A percentile compares a stretch with the other conserved stretches of the same genome.
phyloP scores from a whole-genome alignment of 2,797 vertebrate genomes.

The Pseudocheirus occidentalis region DNA sequence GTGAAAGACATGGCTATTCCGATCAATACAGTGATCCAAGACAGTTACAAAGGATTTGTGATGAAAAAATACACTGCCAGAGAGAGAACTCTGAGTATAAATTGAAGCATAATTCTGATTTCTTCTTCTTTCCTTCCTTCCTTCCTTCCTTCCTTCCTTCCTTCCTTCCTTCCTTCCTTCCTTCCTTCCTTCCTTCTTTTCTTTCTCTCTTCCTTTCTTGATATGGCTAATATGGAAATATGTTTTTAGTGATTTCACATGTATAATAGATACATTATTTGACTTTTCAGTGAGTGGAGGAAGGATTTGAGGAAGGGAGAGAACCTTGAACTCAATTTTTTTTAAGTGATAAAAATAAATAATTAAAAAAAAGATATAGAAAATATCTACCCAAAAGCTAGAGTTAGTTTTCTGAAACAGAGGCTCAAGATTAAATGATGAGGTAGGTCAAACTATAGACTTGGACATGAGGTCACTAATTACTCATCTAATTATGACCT shows the following conservation, averaged over 20 bases:
- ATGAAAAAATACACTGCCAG: not conserved
- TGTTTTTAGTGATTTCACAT: not conserved
- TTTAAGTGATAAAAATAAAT: not conserved
- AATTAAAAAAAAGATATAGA: not conserved
- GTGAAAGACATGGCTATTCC: not conserved
- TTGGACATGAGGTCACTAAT: not conserved
- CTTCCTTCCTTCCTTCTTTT: too few relatives aligned
- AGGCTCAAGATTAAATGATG: not conserved
- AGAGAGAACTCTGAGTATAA: not conserved
- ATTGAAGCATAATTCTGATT: not conserved
- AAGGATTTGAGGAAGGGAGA: not conserved
- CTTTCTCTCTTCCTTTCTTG: too few relatives aligned
- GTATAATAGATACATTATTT: not conserved
- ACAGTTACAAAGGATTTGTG: not conserved
- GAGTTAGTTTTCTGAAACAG: not conserved
- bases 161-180: too few relatives aligned
- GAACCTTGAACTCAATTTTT: too few relatives aligned
- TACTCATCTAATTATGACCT: not conserved
- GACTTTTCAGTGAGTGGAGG: not conserved
- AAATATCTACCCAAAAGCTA: not conserved
- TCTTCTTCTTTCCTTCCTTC: too few relatives aligned
- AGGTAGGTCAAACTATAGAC: not conserved
- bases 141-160: too few relatives aligned
- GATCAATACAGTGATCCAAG: not conserved
- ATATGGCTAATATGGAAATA: not conserved